A percentile compares a stretch with the other conserved stretches of the same genome.
Evolutionary conservation across 2,113 vertebrate genomes (phyloP).

Genomic region (Lethenteron camtschaticum): DNA sequence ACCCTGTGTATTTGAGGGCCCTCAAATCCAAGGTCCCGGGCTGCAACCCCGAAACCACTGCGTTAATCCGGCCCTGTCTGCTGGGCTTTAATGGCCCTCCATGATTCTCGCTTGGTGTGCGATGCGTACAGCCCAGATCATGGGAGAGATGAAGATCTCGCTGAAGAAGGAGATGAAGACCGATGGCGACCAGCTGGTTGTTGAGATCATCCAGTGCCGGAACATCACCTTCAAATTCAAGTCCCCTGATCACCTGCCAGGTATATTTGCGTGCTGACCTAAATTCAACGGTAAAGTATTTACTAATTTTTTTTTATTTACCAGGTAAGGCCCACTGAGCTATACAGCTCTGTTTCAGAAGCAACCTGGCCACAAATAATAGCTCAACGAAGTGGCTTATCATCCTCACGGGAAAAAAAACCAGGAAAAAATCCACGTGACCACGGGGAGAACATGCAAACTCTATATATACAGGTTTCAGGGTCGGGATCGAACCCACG

Average conservation of each 20-base stretch:
- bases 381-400: neutral
- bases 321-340: too few relatives aligned
- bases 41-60: too few relatives aligned
- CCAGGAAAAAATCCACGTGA: neutral
- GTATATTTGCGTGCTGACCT: conserved; percentile 19
- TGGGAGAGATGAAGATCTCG: conserved; percentile 96
- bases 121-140: conserved; percentile 64
- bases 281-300: too few relatives aligned
- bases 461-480: too few relatives aligned
- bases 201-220: conserved; percentile 92
- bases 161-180: conserved; percentile 97
- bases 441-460: too few relatives aligned
- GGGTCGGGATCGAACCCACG: too few relatives aligned
- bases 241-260: conserved; percentile 93
- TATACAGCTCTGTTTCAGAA: too few relatives aligned
- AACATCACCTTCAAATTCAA: conserved; percentile 99
- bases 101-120: conserved; percentile 7
- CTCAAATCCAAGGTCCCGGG: too few relatives aligned
- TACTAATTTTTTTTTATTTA: too few relatives aligned
- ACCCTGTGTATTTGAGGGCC: too few relatives aligned
- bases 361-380: neutral
- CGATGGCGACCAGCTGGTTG: conserved; percentile 79
- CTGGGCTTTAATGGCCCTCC: too few relatives aligned
- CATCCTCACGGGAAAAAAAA: neutral
- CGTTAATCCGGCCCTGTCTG: too few relatives aligned